Evolutionary conservation across 2,113 vertebrate species (phyloP).

Genomic region (Seriola dumerili): DNA sequence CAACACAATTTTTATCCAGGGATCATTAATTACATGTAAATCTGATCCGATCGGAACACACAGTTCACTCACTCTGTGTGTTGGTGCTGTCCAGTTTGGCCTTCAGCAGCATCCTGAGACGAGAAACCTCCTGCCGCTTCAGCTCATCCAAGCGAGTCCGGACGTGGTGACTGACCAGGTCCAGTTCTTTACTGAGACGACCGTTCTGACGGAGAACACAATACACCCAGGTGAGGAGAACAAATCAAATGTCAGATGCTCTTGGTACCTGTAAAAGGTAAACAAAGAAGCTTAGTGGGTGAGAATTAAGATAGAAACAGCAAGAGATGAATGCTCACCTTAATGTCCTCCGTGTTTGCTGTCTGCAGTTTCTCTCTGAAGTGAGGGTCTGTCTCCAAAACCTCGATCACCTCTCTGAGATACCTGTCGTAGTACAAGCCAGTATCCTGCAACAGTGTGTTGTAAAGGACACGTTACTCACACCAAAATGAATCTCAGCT

Average conservation of each 20-base stretch:
- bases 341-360: conserved; percentile 92
- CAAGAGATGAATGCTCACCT: conserved; percentile 76
- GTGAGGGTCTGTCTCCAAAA: conserved; percentile 93
- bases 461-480: neutral
- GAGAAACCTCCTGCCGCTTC: conserved; percentile 93
- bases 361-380: conserved; percentile 94
- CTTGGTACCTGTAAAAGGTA: too few species aligned
- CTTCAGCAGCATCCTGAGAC: conserved; percentile 93
- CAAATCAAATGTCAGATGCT: neutral
- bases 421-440: conserved; percentile 94
- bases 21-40: neutral
- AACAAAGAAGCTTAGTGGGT: rapidly evolving
- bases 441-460: conserved; percentile 85
- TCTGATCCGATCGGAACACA: neutral
- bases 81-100: conserved; percentile 92
- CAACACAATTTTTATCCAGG: too few species aligned
- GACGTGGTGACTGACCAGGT: conserved; percentile 92
- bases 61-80: conserved; percentile 84
- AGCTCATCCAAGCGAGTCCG: conserved; percentile 92
- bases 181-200: conserved; percentile 91
- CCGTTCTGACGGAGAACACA: conserved; percentile 84
- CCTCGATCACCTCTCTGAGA: conserved; percentile 92
- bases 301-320: neutral
- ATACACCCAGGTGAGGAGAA: neutral
- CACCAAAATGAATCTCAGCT: neutral